Evolutionary conservation across 2,888 invertebrate species (phyloP), one percentile per base, ranked within the genome.

Genomic region (Muscina levida): DNA sequence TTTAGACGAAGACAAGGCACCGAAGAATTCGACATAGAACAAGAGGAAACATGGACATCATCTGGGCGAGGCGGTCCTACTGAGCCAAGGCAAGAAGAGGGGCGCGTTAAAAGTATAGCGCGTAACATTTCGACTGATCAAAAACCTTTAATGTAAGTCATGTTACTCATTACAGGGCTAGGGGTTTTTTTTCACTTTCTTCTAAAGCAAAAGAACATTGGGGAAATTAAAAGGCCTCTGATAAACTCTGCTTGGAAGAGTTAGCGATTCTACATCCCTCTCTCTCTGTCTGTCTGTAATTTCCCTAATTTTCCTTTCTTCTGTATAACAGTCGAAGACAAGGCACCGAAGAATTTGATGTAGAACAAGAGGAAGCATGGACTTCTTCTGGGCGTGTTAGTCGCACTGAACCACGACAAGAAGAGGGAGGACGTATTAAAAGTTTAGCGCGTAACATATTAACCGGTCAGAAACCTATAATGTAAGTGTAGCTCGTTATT

Each of bases 261-360:
- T n/a, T n/a, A n/a, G n/a, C n/a, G n/a, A n/a, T n/a, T n/a, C n/a
- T n/a, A n/a, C n/a, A n/a, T n/a, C n/a, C n/a, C n/a, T n/a, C n/a
- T n/a, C n/a, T n/a, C 22, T 11, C 37, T 62, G 37, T 13, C n/a
- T 8, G 1, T 42, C 51, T 24, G 39, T 31, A 39, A 46, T 46
- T 10, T 17, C 26, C 24, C 3, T 66, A 1, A n/a, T 5, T 10
- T 48, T 44, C 42, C n/a, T 31, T 31, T 5, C 31, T 31, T 31
- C 31, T 31, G 31, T 8, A 31, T 31, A 31, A 31, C 62, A 88
- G 88, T 53, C 86, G 86, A 83, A 87, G 88, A 42, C 77, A 83
- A 48, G 85, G 86, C 79, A 88, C 88, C 72, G 87, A 88, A 73
- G 88, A 88, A 17, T 88, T 83, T 46, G 87, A 88, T 57, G 31